Evolutionary conservation across 2,797 vertebrate species (phyloP), one percentile per base, ranked within the genome.

Genomic region (Aselliscus stoliczkanus): DNA sequence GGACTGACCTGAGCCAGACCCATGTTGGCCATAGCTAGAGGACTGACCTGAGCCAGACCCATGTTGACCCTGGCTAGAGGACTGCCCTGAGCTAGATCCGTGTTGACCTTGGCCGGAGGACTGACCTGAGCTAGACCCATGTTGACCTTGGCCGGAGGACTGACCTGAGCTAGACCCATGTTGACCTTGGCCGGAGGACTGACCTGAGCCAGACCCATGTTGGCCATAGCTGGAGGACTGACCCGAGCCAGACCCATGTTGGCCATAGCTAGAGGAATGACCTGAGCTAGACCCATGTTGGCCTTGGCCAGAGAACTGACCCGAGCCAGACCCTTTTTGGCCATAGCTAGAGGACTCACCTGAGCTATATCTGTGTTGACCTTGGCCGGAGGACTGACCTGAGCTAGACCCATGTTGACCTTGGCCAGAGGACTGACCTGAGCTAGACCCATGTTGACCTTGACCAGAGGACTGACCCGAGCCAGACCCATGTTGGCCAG

Each of bases 271-370:
- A 7, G 23, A 70, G 17, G 34, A 86, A 2, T 62, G 69, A 17
- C 67, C 29, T 27, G 52, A 34, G 4, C 84, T 7, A 23, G 37
- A 72, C 1, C 8, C 34, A 0, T 47, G 18, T 9, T 79, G 62
- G 1, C 27, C 25, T 50, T 1, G 54, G 7, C 50, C 20, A 4
- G 88, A 76, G 0, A 21, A n/a, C 4, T 94, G 39, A 7, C 54
- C 20, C n/a, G 60, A 31, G 2, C 72, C 13, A 31, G 34, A 69
- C 4, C 29, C 7, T 0, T 72, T 23, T 4, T 81, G 2, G 0
- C 31, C 25, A 27, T 1, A 20, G 0, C 50, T 10, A 1, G 47
- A 56, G 4, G 7, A 65, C 25, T 93, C 88, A 34, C 37, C 23
- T 72, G 60, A 85, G 52, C 67, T 8, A 85, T 73, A 80, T 2